Evolutionary conservation across 2,113 vertebrate genomes (phyloP), one percentile per base, ranked within the genome.

Genomic region (Aptenodytes patagonicus): DNA sequence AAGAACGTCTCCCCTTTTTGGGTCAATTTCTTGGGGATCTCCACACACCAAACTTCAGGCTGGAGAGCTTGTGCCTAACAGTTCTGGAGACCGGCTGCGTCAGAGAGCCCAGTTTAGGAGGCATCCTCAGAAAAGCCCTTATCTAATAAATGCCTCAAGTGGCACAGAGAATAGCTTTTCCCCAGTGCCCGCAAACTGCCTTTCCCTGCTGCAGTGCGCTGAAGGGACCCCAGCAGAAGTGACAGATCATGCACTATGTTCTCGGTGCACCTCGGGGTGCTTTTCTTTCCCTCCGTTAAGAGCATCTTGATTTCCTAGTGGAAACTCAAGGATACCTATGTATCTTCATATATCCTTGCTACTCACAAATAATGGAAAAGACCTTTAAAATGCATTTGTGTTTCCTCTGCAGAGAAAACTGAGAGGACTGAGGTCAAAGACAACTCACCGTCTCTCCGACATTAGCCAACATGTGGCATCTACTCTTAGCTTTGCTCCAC

Each of bases 381-480:
- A 42, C 54, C 54, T 84, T 66, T 54, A 78, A 95, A 95, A 83
- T 65, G 44, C 65, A 47, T 91, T 69, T 76, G 36, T 72, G 40
- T 57, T 96, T 92, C 57, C 57, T 79, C 78, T 82, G 66, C 86
- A 90, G 58, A 88, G 38, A 93, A 95, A 97, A 81, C 40, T 26
- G 49, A 93, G 82, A 73, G 47, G 31, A 76, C 51, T 46, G 87
- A 91, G 61, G 77, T 94, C 81, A 94, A 92, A 92, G 61, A 65
- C 61, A 84, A 38, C 47, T 84, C 61, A 42, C 29, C 11, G 11
- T 54, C 61, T 89, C 57, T 57, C 54, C 8, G 28, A 36, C n/a
- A 64, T 75, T 12, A 86, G 64, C 44, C 65, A 76, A 5, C 17
- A 11, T 32, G 31, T 89, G 13, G 32, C 76, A 87, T 40, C 89